Conservation (phyloP, 1,140 invertebrate genomes). For the Cydia pomonella region DNA sequence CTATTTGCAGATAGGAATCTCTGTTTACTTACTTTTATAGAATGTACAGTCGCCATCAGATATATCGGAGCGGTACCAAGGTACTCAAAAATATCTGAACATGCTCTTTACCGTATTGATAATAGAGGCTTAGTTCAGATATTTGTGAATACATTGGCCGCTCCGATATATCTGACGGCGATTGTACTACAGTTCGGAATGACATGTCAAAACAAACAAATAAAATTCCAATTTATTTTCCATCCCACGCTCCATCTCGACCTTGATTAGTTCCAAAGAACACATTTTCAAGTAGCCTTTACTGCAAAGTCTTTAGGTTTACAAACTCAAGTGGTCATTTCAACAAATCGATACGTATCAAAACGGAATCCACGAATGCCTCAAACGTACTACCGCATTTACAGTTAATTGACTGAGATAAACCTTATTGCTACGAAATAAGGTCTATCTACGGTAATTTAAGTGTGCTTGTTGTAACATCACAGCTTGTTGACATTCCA, state of each 20-base stretch:
- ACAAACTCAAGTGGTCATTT: background rate
- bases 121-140: no score
- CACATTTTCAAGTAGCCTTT: background rate
- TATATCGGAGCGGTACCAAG: no score
- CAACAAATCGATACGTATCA: background rate
- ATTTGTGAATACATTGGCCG: no score
- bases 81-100: no score
- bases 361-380: background rate
- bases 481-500: background rate
- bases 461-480: no score
- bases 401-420: background rate
- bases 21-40: no score
- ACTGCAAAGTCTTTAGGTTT: background rate
- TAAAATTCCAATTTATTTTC: background rate
- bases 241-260: slow-evolving; percentile 6
- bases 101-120: no score
- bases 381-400: background rate
- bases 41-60: no score
- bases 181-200: background rate
- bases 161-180: no score
- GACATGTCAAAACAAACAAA: background rate
- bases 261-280: background rate
- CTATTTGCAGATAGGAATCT: no score
- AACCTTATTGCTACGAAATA: background rate
- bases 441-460: background rate